Evolutionary conservation across 2,797 vertebrate species (phyloP).

Genomic region (Cephalopachus bancanus): DNA sequence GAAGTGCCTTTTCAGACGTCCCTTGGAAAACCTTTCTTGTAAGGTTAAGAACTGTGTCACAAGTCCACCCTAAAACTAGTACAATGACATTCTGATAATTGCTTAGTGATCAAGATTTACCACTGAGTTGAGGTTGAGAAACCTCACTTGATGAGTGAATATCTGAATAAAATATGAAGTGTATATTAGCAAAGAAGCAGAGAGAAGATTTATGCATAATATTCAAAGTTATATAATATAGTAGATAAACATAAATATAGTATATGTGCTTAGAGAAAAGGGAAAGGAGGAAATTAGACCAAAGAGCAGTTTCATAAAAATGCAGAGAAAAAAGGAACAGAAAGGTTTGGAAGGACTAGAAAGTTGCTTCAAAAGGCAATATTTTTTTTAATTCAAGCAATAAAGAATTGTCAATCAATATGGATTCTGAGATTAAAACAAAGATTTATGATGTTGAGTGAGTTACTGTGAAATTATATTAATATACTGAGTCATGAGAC

Average conservation of each 20-base stretch:
- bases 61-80: neutral
- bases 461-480: neutral
- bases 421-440: neutral
- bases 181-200: neutral
- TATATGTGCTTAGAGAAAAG: neutral
- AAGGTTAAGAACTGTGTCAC: neutral
- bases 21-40: neutral
- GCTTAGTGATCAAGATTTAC: neutral
- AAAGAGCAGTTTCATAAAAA: slow-evolving; percentile 9
- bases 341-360: neutral
- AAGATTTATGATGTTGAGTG: neutral
- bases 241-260: neutral
- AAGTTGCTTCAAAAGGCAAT: slow-evolving; percentile 18
- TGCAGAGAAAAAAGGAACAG: neutral
- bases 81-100: neutral
- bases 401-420: neutral
- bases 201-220: neutral
- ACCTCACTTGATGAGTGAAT: neutral
- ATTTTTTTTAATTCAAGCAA: neutral
- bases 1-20: neutral
- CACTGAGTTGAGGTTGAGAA: neutral
- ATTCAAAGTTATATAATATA: slow-evolving; percentile 6
- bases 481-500: neutral
- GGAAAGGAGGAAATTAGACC: neutral
- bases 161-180: neutral